Conservation (phyloP, 2,888 invertebrate species). For the Agrilus biguttatus region DNA sequence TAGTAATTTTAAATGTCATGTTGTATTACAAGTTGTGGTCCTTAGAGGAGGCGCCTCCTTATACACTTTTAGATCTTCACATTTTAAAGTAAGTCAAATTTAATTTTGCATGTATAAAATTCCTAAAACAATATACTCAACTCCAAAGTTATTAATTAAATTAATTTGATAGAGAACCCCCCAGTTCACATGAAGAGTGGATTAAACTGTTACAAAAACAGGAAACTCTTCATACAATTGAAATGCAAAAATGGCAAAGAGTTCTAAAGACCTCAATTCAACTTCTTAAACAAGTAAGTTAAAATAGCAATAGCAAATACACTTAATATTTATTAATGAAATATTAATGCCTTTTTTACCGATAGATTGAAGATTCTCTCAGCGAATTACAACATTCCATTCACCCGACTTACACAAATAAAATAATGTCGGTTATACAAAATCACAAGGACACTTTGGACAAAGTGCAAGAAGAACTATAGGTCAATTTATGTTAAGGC, state of each 20-base stretch:
- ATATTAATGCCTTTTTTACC: conserved; percentile 18
- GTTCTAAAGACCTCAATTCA: conserved; percentile 57
- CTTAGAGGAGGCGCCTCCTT: conserved; percentile 43
- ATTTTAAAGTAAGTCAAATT: conserved; percentile 32
- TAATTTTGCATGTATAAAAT: background rate
- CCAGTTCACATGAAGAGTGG: conserved; percentile 71
- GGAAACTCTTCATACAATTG: conserved; percentile 63
- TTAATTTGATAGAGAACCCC: conserved; percentile 40
- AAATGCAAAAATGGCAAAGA: conserved; percentile 71
- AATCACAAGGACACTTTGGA: conserved; percentile 15
- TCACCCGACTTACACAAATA: conserved; percentile 38
- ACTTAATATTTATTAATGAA: conserved; percentile 3
- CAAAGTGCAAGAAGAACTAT: conserved; percentile 9
- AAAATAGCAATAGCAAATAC: background rate
- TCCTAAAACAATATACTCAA: background rate
- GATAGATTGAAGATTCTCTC: conserved; percentile 64
- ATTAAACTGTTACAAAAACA: conserved; percentile 64
- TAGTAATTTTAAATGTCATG: conserved; percentile 59
- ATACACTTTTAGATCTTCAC: conserved; percentile 36
- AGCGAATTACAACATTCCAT: conserved; percentile 53
- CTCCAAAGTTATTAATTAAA: background rate
- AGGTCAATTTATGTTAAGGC: background rate
- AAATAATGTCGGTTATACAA: conserved; percentile 35
- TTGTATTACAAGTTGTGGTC: conserved; percentile 75
- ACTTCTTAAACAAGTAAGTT: conserved; percentile 55